These are phyloP conservation scores for Gallinago nigripennis DNA, from an alignment of 2,797 vertebrate genomes.

Conservation along the genomic window DNA sequence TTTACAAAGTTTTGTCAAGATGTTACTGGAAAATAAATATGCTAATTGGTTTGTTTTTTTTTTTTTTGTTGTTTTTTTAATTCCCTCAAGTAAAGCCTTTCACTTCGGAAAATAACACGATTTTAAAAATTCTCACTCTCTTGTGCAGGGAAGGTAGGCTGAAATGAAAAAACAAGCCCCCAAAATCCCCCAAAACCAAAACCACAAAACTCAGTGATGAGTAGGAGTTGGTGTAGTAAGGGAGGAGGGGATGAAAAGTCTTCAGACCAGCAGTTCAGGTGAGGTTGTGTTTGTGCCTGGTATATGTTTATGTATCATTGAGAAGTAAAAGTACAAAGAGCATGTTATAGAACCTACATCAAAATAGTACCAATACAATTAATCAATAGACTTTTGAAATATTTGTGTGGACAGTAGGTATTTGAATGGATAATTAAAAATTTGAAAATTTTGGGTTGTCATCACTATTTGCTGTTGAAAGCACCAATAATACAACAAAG, in stretches of 20 bases:
- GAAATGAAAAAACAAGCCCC: not conserved
- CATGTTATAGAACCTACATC: not conserved
- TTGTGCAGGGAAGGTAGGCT: not conserved
- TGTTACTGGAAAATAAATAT: not conserved
- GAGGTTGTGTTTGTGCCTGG: not conserved
- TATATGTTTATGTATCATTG: rapidly evolving
- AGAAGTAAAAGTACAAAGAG: not conserved
- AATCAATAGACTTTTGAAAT: not conserved
- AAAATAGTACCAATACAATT: not conserved
- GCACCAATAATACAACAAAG: not conserved
- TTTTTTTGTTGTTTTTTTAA: not conserved
- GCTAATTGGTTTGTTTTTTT: not conserved
- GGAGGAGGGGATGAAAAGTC: not conserved
- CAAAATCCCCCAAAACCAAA: too few relatives aligned
- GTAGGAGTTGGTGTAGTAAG: not conserved
- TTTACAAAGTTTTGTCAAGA: not conserved
- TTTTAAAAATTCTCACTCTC: not conserved
- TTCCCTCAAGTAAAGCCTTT: not conserved
- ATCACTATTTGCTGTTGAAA: not conserved
- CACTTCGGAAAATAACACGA: not conserved
- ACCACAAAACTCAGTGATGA: not conserved
- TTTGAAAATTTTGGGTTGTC: not conserved
- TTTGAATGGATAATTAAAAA: not conserved
- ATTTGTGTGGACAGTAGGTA: not conserved
- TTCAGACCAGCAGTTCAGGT: not conserved